These are phyloP conservation scores for Pollachius pollachius DNA, from an alignment of 2,113 vertebrate species.

Conservation along the genomic window DNA sequence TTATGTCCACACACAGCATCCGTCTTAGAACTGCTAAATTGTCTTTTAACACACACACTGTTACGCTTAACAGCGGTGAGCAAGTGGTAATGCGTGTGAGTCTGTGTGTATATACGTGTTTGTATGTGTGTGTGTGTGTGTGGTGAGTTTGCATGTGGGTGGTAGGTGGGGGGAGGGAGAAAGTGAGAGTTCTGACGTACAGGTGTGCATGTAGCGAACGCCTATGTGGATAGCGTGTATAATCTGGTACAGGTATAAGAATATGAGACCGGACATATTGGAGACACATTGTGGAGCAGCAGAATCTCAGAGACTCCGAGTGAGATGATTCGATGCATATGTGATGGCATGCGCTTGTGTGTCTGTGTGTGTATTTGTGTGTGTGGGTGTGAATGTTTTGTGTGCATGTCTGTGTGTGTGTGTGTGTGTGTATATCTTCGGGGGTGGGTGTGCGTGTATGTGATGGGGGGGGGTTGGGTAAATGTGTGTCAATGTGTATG, in stretches of 20 bases:
- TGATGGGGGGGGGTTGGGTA: conserved; percentile 29
- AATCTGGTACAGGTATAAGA: conserved; percentile 32
- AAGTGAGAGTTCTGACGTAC: background rate
- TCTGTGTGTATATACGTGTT: conserved; percentile 3
- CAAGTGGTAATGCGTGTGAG: background rate
- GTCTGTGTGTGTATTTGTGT: background rate
- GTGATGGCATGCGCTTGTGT: conserved; percentile 44
- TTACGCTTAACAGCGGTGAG: conserved; percentile 26
- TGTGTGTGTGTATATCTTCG: background rate
- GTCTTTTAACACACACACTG: conserved; percentile 52
- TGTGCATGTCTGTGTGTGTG: background rate
- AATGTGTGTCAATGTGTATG: background rate
- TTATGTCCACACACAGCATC: conserved; percentile 3
- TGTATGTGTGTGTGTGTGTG: conserved; percentile 19
- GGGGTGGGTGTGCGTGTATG: background rate
- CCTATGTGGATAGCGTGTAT: background rate
- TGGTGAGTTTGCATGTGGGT: conserved; percentile 9
- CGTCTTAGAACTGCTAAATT: conserved; percentile 52
- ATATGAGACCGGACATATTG: conserved; percentile 53
- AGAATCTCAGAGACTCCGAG: conserved; percentile 25
- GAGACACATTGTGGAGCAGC: conserved; percentile 34
- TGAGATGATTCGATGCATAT: conserved; percentile 63
- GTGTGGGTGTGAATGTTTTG: background rate
- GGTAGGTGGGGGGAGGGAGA: background rate
- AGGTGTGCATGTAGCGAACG: conserved; percentile 10